Evolutionary conservation across 2,113 vertebrate genomes (phyloP).

Genomic region (Labeo catla): DNA sequence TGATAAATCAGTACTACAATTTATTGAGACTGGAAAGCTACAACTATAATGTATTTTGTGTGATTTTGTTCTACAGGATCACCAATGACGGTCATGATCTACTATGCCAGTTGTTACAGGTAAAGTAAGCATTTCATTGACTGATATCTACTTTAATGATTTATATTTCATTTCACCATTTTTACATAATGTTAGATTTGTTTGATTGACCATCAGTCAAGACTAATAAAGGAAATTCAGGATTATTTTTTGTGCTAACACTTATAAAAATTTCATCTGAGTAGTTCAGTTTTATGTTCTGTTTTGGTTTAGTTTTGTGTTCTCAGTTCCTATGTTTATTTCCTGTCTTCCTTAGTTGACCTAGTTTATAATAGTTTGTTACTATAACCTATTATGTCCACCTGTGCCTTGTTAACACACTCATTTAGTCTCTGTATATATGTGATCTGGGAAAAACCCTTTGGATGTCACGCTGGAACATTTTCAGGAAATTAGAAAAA

Average conservation of each 20-base stretch:
- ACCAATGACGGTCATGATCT: conserved; percentile 86
- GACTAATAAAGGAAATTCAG: no score
- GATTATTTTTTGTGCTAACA: no score
- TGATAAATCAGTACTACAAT: not conserved
- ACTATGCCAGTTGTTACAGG: conserved; percentile 86
- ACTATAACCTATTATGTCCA: not conserved
- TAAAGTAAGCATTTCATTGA: conserved; percentile 49
- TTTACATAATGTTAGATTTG: no score
- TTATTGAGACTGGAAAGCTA: not conserved
- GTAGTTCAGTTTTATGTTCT: no score
- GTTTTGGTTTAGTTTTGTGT: no score
- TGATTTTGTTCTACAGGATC: conserved; percentile 77
- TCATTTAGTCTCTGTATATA: not conserved
- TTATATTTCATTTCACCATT: not conserved
- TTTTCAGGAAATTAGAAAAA: no score
- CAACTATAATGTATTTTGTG: not conserved
- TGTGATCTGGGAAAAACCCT: no score
- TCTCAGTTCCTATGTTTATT: not conserved
- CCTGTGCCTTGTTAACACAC: not conserved
- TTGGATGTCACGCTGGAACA: no score
- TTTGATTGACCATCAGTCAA: no score
- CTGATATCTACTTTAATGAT: not conserved
- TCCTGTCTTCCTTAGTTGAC: not conserved
- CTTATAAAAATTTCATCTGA: no score
- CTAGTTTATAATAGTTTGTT: not conserved